Percentiles rank a stretch among this genome's conserved stretches.
Evolutionary conservation across 2,888 invertebrate species (phyloP).

Genomic region (Drosophila vallismaia): DNA sequence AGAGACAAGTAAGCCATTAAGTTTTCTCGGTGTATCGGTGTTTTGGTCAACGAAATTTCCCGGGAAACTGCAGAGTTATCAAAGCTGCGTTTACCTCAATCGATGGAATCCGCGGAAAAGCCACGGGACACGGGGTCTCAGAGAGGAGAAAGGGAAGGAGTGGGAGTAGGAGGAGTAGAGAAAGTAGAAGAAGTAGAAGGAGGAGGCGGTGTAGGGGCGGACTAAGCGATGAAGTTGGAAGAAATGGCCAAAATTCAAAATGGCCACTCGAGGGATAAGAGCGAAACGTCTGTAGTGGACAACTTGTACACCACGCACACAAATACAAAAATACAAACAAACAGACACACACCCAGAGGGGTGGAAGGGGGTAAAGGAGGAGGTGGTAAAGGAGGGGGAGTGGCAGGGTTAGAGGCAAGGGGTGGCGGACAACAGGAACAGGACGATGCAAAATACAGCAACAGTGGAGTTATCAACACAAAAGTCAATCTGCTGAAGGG

Average conservation of each 20-base stretch:
- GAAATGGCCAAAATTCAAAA: conserved; percentile 59
- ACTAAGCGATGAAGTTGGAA: conserved; percentile 40
- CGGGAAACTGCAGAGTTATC: conserved; percentile 8
- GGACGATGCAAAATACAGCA: conserved; percentile 21
- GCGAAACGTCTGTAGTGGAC: conserved; percentile 33
- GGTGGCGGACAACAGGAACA: conserved; percentile 16
- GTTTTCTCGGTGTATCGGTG: not conserved
- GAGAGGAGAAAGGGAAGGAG: not conserved
- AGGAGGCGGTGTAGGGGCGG: not conserved
- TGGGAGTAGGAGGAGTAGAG: not conserved
- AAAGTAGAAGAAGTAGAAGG: not conserved
- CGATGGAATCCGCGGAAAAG: conserved; percentile 10
- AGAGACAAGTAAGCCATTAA: not conserved
- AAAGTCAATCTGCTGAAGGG: conserved; percentile 74
- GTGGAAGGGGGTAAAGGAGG: not conserved
- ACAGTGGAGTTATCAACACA: conserved; percentile 60
- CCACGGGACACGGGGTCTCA: conserved; percentile 1
- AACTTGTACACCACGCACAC: conserved; percentile 26
- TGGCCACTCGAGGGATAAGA: conserved; percentile 66
- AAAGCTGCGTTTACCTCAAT: conserved; percentile 27
- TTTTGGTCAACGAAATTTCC: conserved; percentile 14
- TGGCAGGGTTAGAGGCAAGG: not conserved
- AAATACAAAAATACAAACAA: conserved; percentile 9
- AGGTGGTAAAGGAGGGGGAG: not conserved
- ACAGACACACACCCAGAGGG: conserved; percentile 11